Evolutionary conservation across 2,797 vertebrate species (phyloP).

Genomic region (Pachyuromys duprasi): DNA sequence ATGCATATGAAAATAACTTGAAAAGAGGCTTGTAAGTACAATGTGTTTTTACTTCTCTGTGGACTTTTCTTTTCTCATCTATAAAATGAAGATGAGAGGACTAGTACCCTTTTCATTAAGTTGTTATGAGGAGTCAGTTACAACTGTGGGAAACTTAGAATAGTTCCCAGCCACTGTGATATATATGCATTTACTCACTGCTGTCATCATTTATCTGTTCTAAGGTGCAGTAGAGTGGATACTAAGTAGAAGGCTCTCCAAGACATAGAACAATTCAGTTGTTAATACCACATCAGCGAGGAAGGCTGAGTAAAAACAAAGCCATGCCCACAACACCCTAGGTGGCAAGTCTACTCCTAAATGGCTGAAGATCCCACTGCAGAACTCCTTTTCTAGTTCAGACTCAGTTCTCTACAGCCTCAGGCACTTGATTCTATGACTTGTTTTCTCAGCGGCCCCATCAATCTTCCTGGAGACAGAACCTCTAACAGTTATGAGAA

Average conservation of each 20-base stretch:
- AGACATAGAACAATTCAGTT: constrained; percentile 14
- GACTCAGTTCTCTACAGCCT: background rate
- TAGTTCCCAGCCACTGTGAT: background rate
- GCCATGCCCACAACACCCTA: too few species aligned
- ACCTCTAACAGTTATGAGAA: background rate
- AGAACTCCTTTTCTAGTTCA: background rate
- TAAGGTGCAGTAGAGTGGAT: background rate
- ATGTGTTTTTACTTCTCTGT: background rate
- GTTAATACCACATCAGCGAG: background rate
- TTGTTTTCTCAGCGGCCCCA: background rate
- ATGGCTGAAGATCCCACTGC: accelerated
- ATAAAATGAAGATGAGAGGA: background rate
- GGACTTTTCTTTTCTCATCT: background rate
- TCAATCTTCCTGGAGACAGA: background rate
- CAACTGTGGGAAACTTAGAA: background rate
- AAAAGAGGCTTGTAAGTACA: constrained; percentile 24
- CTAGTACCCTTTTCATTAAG: background rate
- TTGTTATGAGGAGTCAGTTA: background rate
- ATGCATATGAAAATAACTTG: background rate
- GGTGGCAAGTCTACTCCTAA: background rate
- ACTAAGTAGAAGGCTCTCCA: background rate
- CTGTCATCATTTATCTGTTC: background rate
- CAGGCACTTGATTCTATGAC: background rate
- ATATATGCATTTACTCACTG: background rate
- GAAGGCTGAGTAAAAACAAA: background rate